These are phyloP conservation scores for Myanophis thanlyinensis DNA, from an alignment of 2,113 vertebrate genomes.

Conservation along the genomic window DNA sequence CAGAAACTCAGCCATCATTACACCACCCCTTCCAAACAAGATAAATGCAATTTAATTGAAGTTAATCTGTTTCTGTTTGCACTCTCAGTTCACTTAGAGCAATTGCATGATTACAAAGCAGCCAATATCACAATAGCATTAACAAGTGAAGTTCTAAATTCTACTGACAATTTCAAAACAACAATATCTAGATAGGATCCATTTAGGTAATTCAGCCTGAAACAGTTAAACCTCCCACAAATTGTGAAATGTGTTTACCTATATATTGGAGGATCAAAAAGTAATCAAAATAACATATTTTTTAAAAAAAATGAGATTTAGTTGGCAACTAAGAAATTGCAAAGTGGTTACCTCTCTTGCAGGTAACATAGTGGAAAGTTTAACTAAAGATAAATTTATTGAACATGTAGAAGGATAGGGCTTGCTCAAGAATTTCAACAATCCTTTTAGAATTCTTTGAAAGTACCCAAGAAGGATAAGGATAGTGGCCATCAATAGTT, in stretches of 20 bases:
- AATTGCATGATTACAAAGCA: constrained; percentile 35
- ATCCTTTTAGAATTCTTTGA: neutral
- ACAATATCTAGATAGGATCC: neutral
- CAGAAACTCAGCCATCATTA: constrained; percentile 45
- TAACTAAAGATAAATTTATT: neutral
- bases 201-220: neutral
- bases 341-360: neutral
- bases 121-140: constrained; percentile 33
- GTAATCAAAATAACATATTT: neutral
- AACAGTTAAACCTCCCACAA: neutral
- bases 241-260: neutral
- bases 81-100: constrained; percentile 48
- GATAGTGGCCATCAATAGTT: neutral
- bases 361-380: neutral
- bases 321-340: neutral
- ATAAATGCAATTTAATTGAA: constrained; percentile 43
- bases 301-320: neutral
- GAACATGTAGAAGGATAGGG: neutral
- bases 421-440: neutral
- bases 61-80: constrained; percentile 66
- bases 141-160: neutral
- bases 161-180: neutral
- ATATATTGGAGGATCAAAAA: neutral
- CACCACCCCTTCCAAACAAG: constrained; percentile 45
- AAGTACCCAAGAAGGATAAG: neutral